phyloP scores from a whole-genome alignment of 2,888 invertebrate genomes.

The Allygus modestus region DNA sequence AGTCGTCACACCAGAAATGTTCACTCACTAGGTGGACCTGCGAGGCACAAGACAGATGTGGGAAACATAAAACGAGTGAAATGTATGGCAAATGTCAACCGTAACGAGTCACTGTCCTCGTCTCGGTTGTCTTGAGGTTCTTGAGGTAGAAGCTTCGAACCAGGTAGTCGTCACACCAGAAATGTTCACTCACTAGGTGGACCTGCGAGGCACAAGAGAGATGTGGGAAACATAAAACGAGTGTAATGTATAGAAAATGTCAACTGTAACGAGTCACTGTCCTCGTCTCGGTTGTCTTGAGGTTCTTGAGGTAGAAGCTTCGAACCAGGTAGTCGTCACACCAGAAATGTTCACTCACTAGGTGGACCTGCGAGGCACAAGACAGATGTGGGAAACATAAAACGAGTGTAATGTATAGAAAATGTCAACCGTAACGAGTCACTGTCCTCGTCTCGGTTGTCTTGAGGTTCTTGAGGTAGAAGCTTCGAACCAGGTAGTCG shows the following conservation, averaged over 20 bases:
- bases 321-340: slow-evolving; percentile 99
- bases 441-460: slow-evolving; percentile 99
- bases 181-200: slow-evolving; percentile 99
- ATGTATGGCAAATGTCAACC: too few species aligned
- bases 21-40: slow-evolving; percentile 99
- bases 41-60: neutral
- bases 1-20: slow-evolving; percentile 99
- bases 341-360: slow-evolving; percentile 99
- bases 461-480: slow-evolving; percentile 98
- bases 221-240: too few species aligned
- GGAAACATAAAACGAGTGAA: too few species aligned
- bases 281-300: slow-evolving; percentile 97
- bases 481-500: slow-evolving; percentile 98
- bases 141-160: slow-evolving; percentile 99
- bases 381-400: too few species aligned
- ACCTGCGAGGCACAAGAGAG: slow-evolving; percentile 79
- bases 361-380: slow-evolving; percentile 84
- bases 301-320: slow-evolving; percentile 98
- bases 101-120: slow-evolving; percentile 99
- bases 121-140: slow-evolving; percentile 98
- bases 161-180: slow-evolving; percentile 99
- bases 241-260: too few species aligned
- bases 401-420: too few species aligned
- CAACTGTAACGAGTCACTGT: slow-evolving; percentile 99
- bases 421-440: slow-evolving; percentile 99